A percentile compares a stretch with the other conserved stretches of the same genome.
Conservation (phyloP, 1,140 invertebrate genomes). For the Chrysoperla carnea region DNA sequence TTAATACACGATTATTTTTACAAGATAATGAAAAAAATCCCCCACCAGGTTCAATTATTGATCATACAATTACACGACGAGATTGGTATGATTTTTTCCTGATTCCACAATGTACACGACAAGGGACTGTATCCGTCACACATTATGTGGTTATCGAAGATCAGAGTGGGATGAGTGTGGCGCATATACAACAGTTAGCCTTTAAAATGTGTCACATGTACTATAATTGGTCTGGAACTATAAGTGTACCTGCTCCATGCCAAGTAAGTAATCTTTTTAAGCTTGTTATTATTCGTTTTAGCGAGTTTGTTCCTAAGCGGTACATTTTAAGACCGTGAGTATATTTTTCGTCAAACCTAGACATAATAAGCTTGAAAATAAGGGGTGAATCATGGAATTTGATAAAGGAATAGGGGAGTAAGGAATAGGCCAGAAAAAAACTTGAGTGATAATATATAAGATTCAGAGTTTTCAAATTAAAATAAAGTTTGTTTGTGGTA, state of each 20-base stretch:
- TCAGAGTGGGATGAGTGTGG: constrained; percentile 48
- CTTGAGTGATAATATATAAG: no score
- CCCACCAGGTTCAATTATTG: constrained; percentile 65
- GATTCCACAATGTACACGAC: constrained; percentile 64
- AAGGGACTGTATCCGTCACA: constrained; percentile 74
- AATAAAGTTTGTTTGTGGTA: no score
- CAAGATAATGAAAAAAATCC: constrained; percentile 42
- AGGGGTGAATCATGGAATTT: no score
- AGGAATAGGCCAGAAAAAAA: no score
- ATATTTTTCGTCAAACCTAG: no score
- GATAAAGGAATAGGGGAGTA: no score
- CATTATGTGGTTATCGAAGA: constrained; percentile 78
- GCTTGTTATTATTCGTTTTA: no score
- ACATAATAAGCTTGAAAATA: no score
- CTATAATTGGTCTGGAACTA: constrained; percentile 89
- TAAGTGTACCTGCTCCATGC: constrained; percentile 81
- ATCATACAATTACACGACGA: constrained; percentile 56
- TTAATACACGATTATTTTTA: constrained; percentile 64
- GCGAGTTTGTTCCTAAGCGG: no score
- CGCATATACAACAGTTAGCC: constrained; percentile 67
- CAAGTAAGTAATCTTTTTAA: constrained; percentile 31
- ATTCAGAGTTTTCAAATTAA: no score
- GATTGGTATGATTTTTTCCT: constrained; percentile 79
- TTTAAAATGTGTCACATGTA: constrained; percentile 88
- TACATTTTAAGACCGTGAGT: no score